Base-by-base conservation (phyloP, 2,113 vertebrate genomes). In the Sula dactylatra region DNA sequence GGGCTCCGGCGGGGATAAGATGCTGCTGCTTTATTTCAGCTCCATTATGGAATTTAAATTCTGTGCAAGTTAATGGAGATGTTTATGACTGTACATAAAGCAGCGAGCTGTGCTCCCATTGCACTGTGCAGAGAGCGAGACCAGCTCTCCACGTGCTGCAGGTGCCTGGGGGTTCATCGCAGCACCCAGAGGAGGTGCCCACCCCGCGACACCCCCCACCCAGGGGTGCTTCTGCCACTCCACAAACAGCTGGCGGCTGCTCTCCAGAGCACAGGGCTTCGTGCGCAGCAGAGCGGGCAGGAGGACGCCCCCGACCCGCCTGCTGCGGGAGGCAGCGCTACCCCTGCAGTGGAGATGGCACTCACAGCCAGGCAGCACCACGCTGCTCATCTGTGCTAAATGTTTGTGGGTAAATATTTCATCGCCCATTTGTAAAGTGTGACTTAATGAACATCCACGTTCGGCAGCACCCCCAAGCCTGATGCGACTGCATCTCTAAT, bases 11-110 rank as follows among this genome's bases (percentile, higher is more conserved):
- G 8, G 73, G 44, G 82, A 73, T 34, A 61, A 45, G 86, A 12
- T 64, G 74, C 65, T 61, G 89, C 73, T 74, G 59, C 59, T 90
- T 78, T 73, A 52, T 82, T 82, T 69, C 89, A 78, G 64, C 40
- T 47, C 73, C 55, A 7, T 38, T 56, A 31, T 15, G 70, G 79
- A 78, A 92, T 88, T 92, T 78, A 64, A 82, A 29, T 38, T 4
- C 73, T 44, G 79, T 19, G 69, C 82, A 65, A 55, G 59, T 66
- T 61, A 65, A 90, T 65, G 73, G 86, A 13, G 47, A 55, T 24
- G 36, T 73, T 90, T 62, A 40, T 27, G 58, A 15, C 49, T 34
- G 50, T 34, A 34, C 56, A n/a, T 8, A 24, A 44, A 76, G 34
- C 61, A 24, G 66, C 0, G 15, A 36, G 50, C 44, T 45, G 59